Base-by-base conservation (phyloP, 2,113 vertebrate genomes). In the Vulpes vulpes region DNA sequence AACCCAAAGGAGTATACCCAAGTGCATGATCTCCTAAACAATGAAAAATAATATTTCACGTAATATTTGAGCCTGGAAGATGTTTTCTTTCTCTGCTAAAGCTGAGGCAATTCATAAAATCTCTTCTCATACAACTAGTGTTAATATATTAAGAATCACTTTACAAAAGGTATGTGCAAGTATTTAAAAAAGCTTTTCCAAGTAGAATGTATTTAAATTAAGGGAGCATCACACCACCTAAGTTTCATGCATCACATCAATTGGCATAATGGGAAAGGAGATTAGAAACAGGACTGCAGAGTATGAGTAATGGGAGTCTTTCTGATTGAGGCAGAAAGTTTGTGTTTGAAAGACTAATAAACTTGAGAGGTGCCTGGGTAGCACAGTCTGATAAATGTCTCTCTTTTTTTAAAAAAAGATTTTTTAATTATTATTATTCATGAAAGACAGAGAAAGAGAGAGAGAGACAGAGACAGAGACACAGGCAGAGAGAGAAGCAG, bases 81-180 rank as follows among this genome's bases (percentile, higher is more conserved):
- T 64, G 57, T 86, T 79, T 60, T 49, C 57, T 53, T 57, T 53
- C 76, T 73, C 38, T 60, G 49, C 49, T 86, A 38, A 71, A 80
- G 38, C 43, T 81, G 91, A 67, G 2, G 30, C 82, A 71, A 79
- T 69, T 86, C 65, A 86, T 71, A 91, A 71, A 95, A 95, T 19
- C 59, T 71, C 51, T 84, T 95, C 62, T 53, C 19, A 17, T 62
- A 32, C 19, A 93, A 5, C n/a, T 62, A 82, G 38, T 74, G 25
- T 64, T 64, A 62, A 82, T 55, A 23, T 19, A 74, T 43, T 62
- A 53, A 32, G 19, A 32, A 30, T 51, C 35, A 23, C 82, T 81
- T 82, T 53, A 74, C 2, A 74, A 57, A 49, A 49, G 3, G 2
- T 49, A 35, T 49, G 22, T 35, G 55, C 43, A 79, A 38, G 43